Base-by-base conservation (phyloP, 2,113 vertebrate species). In the Eupsittula cactorum region DNA sequence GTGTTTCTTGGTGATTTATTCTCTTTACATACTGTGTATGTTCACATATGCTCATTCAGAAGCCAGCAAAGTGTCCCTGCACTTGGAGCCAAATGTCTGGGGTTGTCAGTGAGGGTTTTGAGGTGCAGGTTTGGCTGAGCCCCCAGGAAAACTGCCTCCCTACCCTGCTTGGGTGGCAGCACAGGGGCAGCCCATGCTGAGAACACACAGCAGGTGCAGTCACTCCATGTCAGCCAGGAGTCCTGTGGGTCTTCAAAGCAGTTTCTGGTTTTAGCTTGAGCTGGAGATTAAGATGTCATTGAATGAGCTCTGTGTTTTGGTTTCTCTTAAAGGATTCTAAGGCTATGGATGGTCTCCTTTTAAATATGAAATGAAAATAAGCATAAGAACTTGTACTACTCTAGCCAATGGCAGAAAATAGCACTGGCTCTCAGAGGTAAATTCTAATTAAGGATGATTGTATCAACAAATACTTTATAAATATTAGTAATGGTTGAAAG, bases 171-270 rank as follows among this genome's bases (percentile, higher is more conserved):
- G 39, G 70, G n/a, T 1, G 3, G 29, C 60, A 44, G 29, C 14
- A 0, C 0, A 0, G n/a, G 47, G 41, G 49, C 63, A 78, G 73
- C 64, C n/a, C 0, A 0, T 0, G 2, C 12, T 35, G 91, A 41
- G 81, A 46, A 39, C 1, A 4, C 0, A 12, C 68, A 37, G 85
- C 68, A 55, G 85, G 64, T 94, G 71, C 67, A 23, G 85, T 29
- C 0, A 0, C 31, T 24, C 42, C 2, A 0, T 1, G 10, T n/a
- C 52, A 18, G 53, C 53, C 0, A 0, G 29, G 25, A 2, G 1
- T 31, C 50, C 39, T 42, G 47, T 1, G 28, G 6, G 3, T 68
- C 42, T 39, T 75, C 4, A 0, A 5, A 55, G 44, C 1, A 2
- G 7, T 6, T 83, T 12, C 23, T 44, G 55, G 37, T 23, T 90